Evolutionary conservation across 1,140 invertebrate species (phyloP).

Genomic region (Onthophagus taurus): DNA sequence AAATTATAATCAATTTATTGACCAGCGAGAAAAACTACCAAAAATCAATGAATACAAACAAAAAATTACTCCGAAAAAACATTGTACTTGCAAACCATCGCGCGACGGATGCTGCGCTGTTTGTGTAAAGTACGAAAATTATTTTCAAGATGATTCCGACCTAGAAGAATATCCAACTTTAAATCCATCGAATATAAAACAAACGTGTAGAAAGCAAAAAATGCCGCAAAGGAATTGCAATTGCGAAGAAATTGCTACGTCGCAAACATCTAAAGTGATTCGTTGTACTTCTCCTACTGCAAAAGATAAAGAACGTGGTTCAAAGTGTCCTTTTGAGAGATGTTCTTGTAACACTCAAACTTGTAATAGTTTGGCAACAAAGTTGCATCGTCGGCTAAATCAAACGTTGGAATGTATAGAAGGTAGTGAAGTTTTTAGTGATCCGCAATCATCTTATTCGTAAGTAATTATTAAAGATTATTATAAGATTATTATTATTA

Average conservation of each 20-base stretch:
- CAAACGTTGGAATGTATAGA: slow-evolving; percentile 7
- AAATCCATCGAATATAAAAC: neutral
- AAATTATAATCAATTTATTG: neutral
- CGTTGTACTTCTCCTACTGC: slow-evolving; percentile 7
- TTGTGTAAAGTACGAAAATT: slow-evolving; percentile 29
- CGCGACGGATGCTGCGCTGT: no score
- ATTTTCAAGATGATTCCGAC: slow-evolving; percentile 18
- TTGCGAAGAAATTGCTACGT: slow-evolving; percentile 6
- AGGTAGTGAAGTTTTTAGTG: neutral
- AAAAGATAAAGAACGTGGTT: neutral
- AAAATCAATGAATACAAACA: slow-evolving; percentile 14
- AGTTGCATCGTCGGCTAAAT: slow-evolving; percentile 7
- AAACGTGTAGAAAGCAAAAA: neutral
- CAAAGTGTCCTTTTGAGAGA: neutral
- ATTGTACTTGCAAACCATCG: no score
- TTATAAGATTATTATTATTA: neutral
- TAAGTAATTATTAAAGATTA: slow-evolving; percentile 4
- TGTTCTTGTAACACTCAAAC: slow-evolving; percentile 2
- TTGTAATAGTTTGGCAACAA: slow-evolving; percentile 1
- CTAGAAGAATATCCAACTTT: neutral
- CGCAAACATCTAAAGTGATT: slow-evolving; percentile 6
- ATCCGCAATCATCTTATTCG: neutral
- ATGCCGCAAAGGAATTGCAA: slow-evolving; percentile 2
- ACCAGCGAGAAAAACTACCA: neutral
- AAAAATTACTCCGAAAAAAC: no score